Base-by-base conservation (phyloP, 2,797 vertebrate species). In the Sternotherus odoratus region DNA sequence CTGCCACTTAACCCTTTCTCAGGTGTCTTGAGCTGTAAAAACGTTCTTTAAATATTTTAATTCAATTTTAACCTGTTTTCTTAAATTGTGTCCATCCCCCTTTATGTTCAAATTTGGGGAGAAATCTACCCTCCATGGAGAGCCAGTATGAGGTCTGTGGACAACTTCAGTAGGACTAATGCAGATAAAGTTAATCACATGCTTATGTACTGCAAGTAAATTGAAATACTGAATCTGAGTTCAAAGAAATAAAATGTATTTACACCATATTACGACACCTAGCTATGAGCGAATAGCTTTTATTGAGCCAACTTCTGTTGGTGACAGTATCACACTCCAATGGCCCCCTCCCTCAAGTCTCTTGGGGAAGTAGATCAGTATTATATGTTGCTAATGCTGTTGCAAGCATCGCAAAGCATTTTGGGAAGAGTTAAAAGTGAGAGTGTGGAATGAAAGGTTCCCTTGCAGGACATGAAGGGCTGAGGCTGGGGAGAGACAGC, bases 211-310 rank as follows among this genome's bases (percentile, higher is more conserved):
- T 69, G n/a, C n/a, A 39, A 36, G n/a, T 69, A 39, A 69, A 69
- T 6, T 10, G 17, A 85, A 89, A 53, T 77, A 16, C 11, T 81
- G 53, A 75, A 33, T 81, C 43, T 83, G 66, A 56, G 8, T 53
- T 60, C 43, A 92, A 95, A 80, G 49, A 85, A 86, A 91, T 77
- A 90, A 66, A 85, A 43, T 56, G 8, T 19, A 56, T 92, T 85
- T 77, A 79, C 66, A 16, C 43, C 19, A 10, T 75, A 36, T 9
- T 7, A 74, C 43, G 83, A 54, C 4, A 83, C 2, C 3, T 77
- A 74, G 84, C 86, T 81, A 5, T 75, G 50, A 43, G 5, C 1
- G 33, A 11, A 66, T 83, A 89, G 91, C 57, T 8, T 56, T 85
- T 4, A 28, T 75, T 93, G 48, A 72, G 1, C 17, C 84, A 90